A percentile compares a stretch with the other conserved stretches of the same genome.
These are phyloP conservation scores for Sinotaia quadrata DNA, from an alignment of 2,888 invertebrate genomes.

Conservation along the genomic window DNA sequence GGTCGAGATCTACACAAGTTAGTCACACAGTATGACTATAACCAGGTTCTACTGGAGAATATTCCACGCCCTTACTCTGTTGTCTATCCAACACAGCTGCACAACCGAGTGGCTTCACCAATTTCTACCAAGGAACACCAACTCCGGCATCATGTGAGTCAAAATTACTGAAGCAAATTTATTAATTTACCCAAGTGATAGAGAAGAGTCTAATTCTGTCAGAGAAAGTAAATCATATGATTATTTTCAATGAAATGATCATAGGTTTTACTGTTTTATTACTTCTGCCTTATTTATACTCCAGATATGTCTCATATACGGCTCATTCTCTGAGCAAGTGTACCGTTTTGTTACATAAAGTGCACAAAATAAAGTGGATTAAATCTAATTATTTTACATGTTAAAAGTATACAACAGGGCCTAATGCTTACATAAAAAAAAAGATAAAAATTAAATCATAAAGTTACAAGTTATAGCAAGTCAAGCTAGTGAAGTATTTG, in stretches of 20 bases:
- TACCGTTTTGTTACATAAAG: too few species aligned
- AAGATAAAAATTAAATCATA: too few species aligned
- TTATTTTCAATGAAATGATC: too few species aligned
- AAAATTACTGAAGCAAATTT: neutral
- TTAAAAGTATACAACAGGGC: too few species aligned
- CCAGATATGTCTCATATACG: too few species aligned
- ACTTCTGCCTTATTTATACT: neutral
- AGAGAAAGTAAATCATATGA: too few species aligned
- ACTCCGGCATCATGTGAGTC: slow-evolving; percentile 65
- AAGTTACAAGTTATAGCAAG: too few species aligned
- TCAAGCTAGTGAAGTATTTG: too few species aligned
- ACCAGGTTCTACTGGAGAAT: slow-evolving; percentile 67
- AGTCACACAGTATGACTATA: slow-evolving; percentile 51
- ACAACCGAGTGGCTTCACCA: slow-evolving; percentile 67
- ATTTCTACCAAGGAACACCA: slow-evolving; percentile 71
- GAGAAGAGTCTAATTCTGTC: neutral
- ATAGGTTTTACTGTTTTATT: neutral
- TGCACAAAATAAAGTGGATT: too few species aligned
- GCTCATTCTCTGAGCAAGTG: too few species aligned
- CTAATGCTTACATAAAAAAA: too few species aligned
- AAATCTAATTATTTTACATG: too few species aligned
- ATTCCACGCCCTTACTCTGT: slow-evolving; percentile 70
- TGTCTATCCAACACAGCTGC: slow-evolving; percentile 73
- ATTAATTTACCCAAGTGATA: neutral
- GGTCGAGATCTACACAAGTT: slow-evolving; percentile 44